These are phyloP conservation scores for Hetaerina titia DNA, from an alignment of 2,888 invertebrate species.

Conservation along the genomic window DNA sequence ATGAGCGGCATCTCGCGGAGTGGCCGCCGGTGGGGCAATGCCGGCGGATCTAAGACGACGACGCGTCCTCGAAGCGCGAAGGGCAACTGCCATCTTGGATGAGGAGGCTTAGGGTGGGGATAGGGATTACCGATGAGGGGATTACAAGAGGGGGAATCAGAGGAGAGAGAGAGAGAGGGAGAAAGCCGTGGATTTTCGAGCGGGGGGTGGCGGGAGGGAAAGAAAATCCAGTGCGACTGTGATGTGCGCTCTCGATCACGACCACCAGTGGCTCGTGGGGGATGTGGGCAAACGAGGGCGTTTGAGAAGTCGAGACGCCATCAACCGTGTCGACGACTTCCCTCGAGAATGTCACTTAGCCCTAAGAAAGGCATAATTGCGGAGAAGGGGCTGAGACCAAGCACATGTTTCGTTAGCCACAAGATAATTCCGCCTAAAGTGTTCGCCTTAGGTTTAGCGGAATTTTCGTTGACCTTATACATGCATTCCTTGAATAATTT, in stretches of 20 bases:
- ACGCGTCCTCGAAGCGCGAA: not conserved
- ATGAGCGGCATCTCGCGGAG: conserved; percentile 12
- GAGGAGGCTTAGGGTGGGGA: not conserved
- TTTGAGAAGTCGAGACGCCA: not conserved
- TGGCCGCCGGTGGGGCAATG: not conserved
- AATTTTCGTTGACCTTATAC: too few species aligned
- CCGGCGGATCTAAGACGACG: not conserved
- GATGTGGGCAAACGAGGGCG: not conserved
- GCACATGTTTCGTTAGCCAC: too few species aligned
- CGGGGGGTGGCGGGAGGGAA: not conserved
- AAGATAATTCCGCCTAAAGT: too few species aligned
- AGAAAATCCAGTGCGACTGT: not conserved
- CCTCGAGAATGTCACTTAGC: not conserved
- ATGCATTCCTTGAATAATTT: too few species aligned
- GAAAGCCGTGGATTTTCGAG: not conserved
- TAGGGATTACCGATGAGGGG: not conserved
- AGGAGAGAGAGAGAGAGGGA: not conserved
- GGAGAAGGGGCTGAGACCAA: too few species aligned
- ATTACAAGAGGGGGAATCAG: not conserved
- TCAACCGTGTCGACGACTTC: not conserved
- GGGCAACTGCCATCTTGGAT: not conserved
- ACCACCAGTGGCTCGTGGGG: not conserved
- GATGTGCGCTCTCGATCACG: not conserved
- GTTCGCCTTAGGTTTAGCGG: too few species aligned
- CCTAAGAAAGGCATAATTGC: too few species aligned